Base-by-base conservation (phyloP, 2,888 invertebrate genomes). In the Disparrhopalites patrizii region DNA sequence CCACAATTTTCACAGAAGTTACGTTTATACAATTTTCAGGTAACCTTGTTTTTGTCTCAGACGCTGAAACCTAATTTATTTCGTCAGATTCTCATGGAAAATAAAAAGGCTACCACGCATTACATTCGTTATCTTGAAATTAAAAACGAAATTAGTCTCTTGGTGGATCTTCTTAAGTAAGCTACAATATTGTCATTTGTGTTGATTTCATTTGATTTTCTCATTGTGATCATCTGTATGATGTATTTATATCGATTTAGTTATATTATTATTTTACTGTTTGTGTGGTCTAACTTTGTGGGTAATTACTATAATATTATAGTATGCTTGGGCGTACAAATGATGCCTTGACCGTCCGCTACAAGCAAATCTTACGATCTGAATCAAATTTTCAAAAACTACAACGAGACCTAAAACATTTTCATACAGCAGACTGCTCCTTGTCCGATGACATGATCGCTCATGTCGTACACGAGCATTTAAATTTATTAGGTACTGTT, bases 111-210 rank as follows among this genome's bases (percentile, higher is more conserved):
- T 0, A 81, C 90, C 10, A 84, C 85, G 70, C 87, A 89, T 74
- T 92, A 91, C 77, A 82, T 87, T 10, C 85, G 87, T 74, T 89
- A 89, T 78, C 79, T 92, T n/a, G 84, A 85, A 10, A 84, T 81
- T 7, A 85, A 86, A 72, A 84, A 87, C 69, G 85, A 86, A 70
- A 82, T 86, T 31, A 82, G 83, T 13, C 88, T 90, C 77, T 82
- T 89, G 1, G 84, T 85, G 2, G 88, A 89, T 78, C 79, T 89
- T 62, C 81, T 90, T n/a, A 86, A 87, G 89, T 89, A 81, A 82
- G 85, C 25, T 25, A 4, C 30, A 3, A 25, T 56, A 56, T 10
- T n/a, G n/a, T n/a, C n/a, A n/a, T n/a, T n/a, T n/a, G n/a, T n/a
- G n/a, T n/a, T n/a, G n/a, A n/a, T n/a, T n/a, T n/a, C 4, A 36